These are phyloP conservation scores for Drosophila nasuta DNA, from an alignment of 1,140 invertebrate species.

Conservation along the genomic window DNA sequence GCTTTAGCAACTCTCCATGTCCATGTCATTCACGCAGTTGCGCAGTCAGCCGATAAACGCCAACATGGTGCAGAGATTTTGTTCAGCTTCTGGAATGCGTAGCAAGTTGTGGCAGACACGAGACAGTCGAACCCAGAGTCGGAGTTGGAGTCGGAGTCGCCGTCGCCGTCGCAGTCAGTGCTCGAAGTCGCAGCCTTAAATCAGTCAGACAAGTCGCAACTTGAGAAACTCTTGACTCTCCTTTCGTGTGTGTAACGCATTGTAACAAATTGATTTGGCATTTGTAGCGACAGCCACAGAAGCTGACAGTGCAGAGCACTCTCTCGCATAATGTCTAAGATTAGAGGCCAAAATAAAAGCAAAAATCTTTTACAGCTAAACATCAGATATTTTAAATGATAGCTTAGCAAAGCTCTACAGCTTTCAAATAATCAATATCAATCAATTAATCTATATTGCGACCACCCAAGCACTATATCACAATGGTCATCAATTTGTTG, in stretches of 20 bases:
- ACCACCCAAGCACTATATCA: conserved; percentile 42
- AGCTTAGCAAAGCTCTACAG: not conserved
- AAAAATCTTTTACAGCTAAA: conserved; percentile 4
- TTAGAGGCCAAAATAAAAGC: conserved; percentile 16
- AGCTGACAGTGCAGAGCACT: conserved; percentile 17
- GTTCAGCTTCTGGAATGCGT: conserved; percentile 85
- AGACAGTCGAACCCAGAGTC: conserved; percentile 25
- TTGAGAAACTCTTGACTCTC: conserved; percentile 5
- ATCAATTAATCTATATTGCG: not conserved
- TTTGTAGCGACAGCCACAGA: conserved; percentile 69
- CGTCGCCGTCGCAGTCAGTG: not conserved
- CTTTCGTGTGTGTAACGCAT: conserved; percentile 62
- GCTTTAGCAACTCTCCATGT: conserved; percentile 14
- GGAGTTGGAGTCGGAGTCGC: conserved; percentile 3
- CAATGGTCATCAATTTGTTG: conserved; percentile 49
- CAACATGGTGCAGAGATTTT: conserved; percentile 83
- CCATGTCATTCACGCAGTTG: conserved; percentile 55
- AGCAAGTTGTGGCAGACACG: conserved; percentile 71
- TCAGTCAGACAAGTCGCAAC: not conserved
- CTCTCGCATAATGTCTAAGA: conserved; percentile 18
- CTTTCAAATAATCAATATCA: not conserved
- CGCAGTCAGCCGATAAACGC: conserved; percentile 59
- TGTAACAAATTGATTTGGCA: conserved; percentile 76
- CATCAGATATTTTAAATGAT: not conserved
- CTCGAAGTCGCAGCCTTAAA: too few relatives aligned